These are phyloP conservation scores for Noctua janthe DNA, from an alignment of 2,888 invertebrate genomes.

Conservation along the genomic window DNA sequence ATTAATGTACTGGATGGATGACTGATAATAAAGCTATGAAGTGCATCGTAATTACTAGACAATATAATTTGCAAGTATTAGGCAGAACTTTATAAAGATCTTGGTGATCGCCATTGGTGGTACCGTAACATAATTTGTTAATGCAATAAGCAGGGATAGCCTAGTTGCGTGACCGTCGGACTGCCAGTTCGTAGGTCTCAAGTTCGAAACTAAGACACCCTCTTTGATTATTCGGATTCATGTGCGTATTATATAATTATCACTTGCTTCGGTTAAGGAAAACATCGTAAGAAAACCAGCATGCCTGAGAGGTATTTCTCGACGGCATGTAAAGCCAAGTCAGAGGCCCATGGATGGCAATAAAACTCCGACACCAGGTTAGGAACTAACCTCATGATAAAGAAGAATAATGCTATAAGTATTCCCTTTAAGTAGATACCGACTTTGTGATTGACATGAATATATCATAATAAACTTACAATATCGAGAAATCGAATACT, in stretches of 20 bases:
- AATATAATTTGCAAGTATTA: background rate
- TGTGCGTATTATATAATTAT: too few species aligned
- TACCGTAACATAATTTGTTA: background rate
- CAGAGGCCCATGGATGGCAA: too few species aligned
- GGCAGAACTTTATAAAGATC: background rate
- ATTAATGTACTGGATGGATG: background rate
- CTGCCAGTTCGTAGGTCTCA: too few species aligned
- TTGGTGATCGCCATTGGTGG: background rate
- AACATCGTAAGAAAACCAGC: too few species aligned
- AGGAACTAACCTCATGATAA: too few species aligned
- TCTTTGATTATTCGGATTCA: too few species aligned
- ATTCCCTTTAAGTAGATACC: background rate
- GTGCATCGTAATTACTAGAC: background rate
- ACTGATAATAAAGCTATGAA: background rate
- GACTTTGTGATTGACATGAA: background rate
- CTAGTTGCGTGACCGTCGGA: too few species aligned
- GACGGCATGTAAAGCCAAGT: too few species aligned
- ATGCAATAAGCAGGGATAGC: background rate
- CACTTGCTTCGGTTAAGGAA: too few species aligned
- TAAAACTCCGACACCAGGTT: too few species aligned
- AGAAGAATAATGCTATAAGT: background rate
- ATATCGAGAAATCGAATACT: constrained; percentile 13
- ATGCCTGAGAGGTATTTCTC: too few species aligned
- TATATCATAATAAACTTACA: background rate
- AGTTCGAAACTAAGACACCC: too few species aligned